Evolutionary conservation across 2,797 vertebrate genomes (phyloP).

Genomic region (Paedocypris micromegethes): DNA sequence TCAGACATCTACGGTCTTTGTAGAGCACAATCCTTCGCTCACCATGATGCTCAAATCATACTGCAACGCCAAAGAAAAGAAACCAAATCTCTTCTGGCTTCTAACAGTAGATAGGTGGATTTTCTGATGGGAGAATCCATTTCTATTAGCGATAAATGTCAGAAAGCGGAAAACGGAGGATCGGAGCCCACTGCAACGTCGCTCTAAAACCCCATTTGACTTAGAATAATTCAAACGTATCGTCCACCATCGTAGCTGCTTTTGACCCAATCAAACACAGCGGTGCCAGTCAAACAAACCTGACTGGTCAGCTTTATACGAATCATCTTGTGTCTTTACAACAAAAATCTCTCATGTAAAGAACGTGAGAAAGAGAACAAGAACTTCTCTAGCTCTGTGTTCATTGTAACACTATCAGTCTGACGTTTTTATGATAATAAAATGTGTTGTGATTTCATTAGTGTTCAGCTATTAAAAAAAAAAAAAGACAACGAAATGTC

Average conservation of each 20-base stretch:
- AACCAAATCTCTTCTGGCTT: slow-evolving; percentile 10
- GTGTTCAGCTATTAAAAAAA: no score
- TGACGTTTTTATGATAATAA: no score
- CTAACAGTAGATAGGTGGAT: slow-evolving; percentile 18
- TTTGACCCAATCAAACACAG: slow-evolving; percentile 38
- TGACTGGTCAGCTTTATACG: no score
- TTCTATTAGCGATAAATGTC: slow-evolving; percentile 50
- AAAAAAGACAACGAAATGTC: no score
- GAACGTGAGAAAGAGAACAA: no score
- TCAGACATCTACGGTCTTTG: background rate
- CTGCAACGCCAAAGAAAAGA: slow-evolving; percentile 10
- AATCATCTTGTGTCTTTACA: no score
- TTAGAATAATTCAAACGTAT: slow-evolving; percentile 61
- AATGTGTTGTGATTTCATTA: no score
- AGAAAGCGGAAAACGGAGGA: slow-evolving; percentile 41
- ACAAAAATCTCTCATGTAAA: no score
- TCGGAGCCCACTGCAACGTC: slow-evolving; percentile 54
- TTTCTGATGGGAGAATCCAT: slow-evolving; percentile 38
- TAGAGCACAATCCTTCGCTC: background rate
- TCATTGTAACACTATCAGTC: no score
- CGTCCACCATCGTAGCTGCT: slow-evolving; percentile 45
- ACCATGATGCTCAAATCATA: slow-evolving; percentile 2
- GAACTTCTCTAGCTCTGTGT: no score
- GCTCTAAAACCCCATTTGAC: slow-evolving; percentile 54
- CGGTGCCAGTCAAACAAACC: no score